Base-by-base conservation (phyloP, 1,140 invertebrate species). In the Euwallacea similis region DNA sequence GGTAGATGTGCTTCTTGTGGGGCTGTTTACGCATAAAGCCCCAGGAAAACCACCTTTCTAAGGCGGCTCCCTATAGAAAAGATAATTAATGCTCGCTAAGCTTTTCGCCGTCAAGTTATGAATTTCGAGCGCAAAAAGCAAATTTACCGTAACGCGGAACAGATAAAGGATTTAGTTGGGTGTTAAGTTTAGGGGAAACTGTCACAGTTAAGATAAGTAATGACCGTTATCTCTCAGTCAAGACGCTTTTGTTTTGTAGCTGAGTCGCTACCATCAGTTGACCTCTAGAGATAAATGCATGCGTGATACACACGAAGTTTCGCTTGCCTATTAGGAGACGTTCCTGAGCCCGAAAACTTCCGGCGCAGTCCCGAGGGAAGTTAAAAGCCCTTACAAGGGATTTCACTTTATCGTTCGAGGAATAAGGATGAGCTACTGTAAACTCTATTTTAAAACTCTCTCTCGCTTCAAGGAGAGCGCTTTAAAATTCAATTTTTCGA, bases 31-130 rank as follows among this genome's bases (percentile, higher is more conserved):
- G 63, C 63, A 65, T 65, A 65, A 65, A 65, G 47, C 63, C 63
- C 63, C 47, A 11, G 15, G 63, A 65, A 59, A 65, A 65, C 63
- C 63, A 65, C 63, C 44, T 65, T 65, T 65, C 63, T 65, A 65
- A 65, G 16, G 63, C 63, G 9, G 9, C 46, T 13, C n/a, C 46
- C 63, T 65, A 54, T 65, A 65, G 63, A 65, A 65, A 65, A 65
- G 63, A 65, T 65, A 65, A 65, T 65, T 65, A 65, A 65, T 65
- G 63, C 44, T 50, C 33, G 63, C 47, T 65, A 65, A 65, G 63
- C 47, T 53, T 54, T 65, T 62, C 63, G n/a, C 50, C 33, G 41
- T 54, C 63, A 21, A 53, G 47, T 65, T 65, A 53, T 65, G 44
- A 53, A 65, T 54, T 50, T 54, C 59, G 46, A 9, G 61, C 61